A percentile compares a stretch with the other conserved stretches of the same genome.
Evolutionary conservation across 1,140 invertebrate species (phyloP).

Genomic region (Drosophila repletoides): DNA sequence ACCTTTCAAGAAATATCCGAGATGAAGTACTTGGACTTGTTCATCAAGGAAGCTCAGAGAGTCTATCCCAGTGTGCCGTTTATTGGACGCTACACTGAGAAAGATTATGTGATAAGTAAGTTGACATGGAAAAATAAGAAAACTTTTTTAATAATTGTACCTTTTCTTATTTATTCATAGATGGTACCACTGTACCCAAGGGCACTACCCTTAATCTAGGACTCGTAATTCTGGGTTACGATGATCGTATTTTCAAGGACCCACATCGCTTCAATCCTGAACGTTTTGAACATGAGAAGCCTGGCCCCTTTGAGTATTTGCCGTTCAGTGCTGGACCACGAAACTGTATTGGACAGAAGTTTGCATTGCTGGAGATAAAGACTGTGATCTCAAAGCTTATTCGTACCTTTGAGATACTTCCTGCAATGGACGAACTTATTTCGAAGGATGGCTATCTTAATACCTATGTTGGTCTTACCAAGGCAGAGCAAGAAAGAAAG

Average conservation of each 20-base stretch:
- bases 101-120: slow-evolving; percentile 67
- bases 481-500: slow-evolving; percentile 26
- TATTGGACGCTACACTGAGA: slow-evolving; percentile 83
- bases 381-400: slow-evolving; percentile 82
- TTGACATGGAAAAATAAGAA: not conserved
- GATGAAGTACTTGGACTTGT: slow-evolving; percentile 87
- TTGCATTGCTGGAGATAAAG: slow-evolving; percentile 83
- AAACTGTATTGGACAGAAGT: slow-evolving; percentile 83
- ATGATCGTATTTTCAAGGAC: slow-evolving; percentile 85
- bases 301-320: slow-evolving; percentile 84
- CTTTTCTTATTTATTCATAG: not conserved
- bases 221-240: slow-evolving; percentile 56
- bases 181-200: slow-evolving; percentile 56
- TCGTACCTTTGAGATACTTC: slow-evolving; percentile 70
- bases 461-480: slow-evolving; percentile 47
- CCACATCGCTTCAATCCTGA: slow-evolving; percentile 90
- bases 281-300: slow-evolving; percentile 85
- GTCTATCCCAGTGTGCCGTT: slow-evolving; percentile 88
- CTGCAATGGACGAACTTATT: slow-evolving; percentile 61
- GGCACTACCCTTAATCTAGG: slow-evolving; percentile 55
- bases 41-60: slow-evolving; percentile 86
- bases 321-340: slow-evolving; percentile 84
- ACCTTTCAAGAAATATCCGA: slow-evolving; percentile 85
- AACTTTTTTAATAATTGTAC: no score
- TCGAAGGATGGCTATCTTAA: slow-evolving; percentile 60